Evolutionary conservation across 2,888 invertebrate genomes (phyloP).

Genomic region (Mamestra brassicae): DNA sequence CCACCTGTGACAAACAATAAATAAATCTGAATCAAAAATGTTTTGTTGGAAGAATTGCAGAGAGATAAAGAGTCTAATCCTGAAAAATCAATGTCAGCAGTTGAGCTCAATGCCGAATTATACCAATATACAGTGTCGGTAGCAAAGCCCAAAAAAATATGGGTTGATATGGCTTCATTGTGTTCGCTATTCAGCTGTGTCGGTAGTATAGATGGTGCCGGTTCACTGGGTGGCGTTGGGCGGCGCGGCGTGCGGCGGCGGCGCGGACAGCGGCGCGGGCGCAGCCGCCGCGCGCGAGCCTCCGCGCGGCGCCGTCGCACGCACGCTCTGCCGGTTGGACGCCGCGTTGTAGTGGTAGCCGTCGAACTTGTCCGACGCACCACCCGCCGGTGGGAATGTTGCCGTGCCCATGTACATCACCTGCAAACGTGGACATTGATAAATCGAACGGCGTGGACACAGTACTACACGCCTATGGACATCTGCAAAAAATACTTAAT

Average conservation of each 20-base stretch:
- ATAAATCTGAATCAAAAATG: too few relatives aligned
- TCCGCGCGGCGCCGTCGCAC: conserved; percentile 80
- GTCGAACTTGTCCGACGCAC: conserved; percentile 82
- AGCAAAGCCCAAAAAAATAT: background rate
- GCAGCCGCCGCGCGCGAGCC: conserved; percentile 67
- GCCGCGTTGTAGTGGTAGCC: conserved; percentile 89
- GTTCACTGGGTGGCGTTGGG: conserved; percentile 77
- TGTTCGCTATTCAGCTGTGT: conserved; percentile 10
- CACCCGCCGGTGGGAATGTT: conserved; percentile 79
- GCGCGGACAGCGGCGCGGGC: conserved; percentile 72
- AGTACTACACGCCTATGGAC: background rate
- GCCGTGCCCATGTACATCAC: conserved; percentile 89
- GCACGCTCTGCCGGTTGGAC: conserved; percentile 83
- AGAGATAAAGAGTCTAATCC: background rate
- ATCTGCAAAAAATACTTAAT: too few relatives aligned
- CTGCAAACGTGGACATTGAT: conserved; percentile 64
- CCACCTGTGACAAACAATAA: too few relatives aligned
- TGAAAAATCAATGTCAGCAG: background rate
- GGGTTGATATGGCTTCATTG: background rate
- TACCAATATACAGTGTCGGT: background rate
- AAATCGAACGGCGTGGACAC: background rate
- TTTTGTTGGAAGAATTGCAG: background rate
- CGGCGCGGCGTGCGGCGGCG: conserved; percentile 72
- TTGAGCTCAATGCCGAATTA: background rate
- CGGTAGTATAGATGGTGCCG: background rate